Base-by-base conservation (phyloP, 2,888 invertebrate species). In the Xestia ashworthii region DNA sequence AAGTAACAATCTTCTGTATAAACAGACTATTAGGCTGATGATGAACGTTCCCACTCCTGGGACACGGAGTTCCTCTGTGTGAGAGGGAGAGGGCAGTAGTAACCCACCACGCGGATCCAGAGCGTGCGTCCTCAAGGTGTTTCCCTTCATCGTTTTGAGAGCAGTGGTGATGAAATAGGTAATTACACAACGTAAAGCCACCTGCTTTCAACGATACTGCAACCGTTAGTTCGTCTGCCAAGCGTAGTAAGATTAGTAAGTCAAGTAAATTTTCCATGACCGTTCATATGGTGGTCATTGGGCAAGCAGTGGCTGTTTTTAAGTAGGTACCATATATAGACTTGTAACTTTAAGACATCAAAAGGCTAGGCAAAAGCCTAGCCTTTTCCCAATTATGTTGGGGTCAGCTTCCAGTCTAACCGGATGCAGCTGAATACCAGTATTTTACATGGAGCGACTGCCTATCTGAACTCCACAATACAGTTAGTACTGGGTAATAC, bases 231-330 rank as follows among this genome's bases (percentile, higher is more conserved):
- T 38, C 46, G 38, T 74, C 46, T 38, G 55, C 14, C 25, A 48
- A 64, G 32, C 32, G 16, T 32, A 2, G n/a, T 41, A 8, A 46
- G 25, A 55, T 60, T 22, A 22, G n/a, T 25, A 60, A 25, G 32
- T 32, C 16, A 60, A 60, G 32, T 32, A 60, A 60, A 60, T 25
- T 69, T 74, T 74, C 44, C 2, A 71, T 32, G n/a, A 46, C 38
- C 22, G 22, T 22, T 48, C 8, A 58, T 55, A 55, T 25, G 16
- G 32, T 71, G 46, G 46, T 25, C 6, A 55, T 46, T 65, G 14
- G 16, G 32, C 4, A n/a, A 55, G 62, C 5, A 38, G 9, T 60
- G 1, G 8, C 3, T 38, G 60, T 38, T 38, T 62, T 11, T 19
- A 4, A 4, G 16, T 62, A 62, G 64, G 22, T 64, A 41, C 38